Percentiles rank a stretch among this genome's conserved stretches.
Conservation (phyloP, 2,888 invertebrate species). For the Baronia brevicornis region DNA sequence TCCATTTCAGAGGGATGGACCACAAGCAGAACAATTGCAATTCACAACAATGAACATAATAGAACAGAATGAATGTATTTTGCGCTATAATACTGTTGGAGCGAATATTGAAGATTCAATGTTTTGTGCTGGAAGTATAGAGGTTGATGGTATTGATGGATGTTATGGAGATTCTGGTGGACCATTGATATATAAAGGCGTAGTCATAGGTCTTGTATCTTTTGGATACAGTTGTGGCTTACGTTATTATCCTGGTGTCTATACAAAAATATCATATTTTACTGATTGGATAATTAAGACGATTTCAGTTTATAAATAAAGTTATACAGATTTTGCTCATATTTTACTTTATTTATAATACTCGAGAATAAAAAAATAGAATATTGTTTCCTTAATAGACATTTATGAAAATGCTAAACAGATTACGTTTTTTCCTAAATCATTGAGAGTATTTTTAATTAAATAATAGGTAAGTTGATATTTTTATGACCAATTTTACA, state of each 20-base stretch:
- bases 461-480: too few relatives aligned
- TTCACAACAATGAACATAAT: slow-evolving; percentile 43
- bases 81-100: slow-evolving; percentile 46
- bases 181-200: slow-evolving; percentile 57
- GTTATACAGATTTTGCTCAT: too few relatives aligned
- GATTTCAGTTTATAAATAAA: slow-evolving; percentile 45
- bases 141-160: slow-evolving; percentile 54
- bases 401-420: too few relatives aligned
- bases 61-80: slow-evolving; percentile 41
- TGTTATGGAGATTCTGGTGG: slow-evolving; percentile 67
- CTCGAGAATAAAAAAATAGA: too few relatives aligned
- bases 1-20: slow-evolving; percentile 44
- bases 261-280: slow-evolving; percentile 58
- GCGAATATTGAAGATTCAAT: slow-evolving; percentile 52
- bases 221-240: slow-evolving; percentile 63
- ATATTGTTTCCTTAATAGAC: too few relatives aligned
- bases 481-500: too few relatives aligned
- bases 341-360: too few relatives aligned
- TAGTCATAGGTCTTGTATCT: slow-evolving; percentile 58
- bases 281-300: slow-evolving; percentile 60
- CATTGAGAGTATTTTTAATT: too few relatives aligned
- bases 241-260: slow-evolving; percentile 58
- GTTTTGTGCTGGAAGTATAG: slow-evolving; percentile 57
- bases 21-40: slow-evolving; percentile 56
- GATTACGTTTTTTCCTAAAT: too few relatives aligned